A percentile compares a stretch with the other conserved stretches of the same genome.
These are phyloP conservation scores for Drosophila tristis DNA, from an alignment of 1,140 invertebrate genomes.

Conservation along the genomic window DNA sequence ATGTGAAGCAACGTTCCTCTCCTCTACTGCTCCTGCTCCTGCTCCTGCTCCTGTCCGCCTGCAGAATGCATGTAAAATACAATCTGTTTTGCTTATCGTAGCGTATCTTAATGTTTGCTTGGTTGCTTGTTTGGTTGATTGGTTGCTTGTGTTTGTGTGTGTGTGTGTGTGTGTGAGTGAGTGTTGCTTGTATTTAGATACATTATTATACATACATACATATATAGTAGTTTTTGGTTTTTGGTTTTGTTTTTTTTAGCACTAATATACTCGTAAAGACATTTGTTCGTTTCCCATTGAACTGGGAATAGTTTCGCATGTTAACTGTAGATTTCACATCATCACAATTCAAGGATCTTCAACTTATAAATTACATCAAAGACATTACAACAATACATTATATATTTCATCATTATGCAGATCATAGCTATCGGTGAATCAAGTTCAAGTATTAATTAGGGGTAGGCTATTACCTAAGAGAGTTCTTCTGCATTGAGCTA, in stretches of 20 bases:
- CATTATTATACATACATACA: conserved; percentile 56
- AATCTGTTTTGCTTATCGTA: conserved; percentile 23
- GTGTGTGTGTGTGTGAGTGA: background rate
- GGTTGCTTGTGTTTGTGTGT: background rate
- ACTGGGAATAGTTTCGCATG: conserved; percentile 83
- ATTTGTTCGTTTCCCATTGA: conserved; percentile 83
- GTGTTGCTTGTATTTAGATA: conserved; percentile 33
- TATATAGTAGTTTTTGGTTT: conserved; percentile 17
- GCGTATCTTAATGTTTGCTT: background rate
- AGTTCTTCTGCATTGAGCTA: conserved; percentile 13
- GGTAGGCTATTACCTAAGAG: background rate
- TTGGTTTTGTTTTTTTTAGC: conserved; percentile 46
- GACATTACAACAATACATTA: conserved; percentile 40
- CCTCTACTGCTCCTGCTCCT: too few relatives aligned
- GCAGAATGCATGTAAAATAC: conserved; percentile 55
- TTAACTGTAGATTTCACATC: conserved; percentile 85
- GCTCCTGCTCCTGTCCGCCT: too few relatives aligned
- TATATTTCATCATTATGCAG: conserved; percentile 1
- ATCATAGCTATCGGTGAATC: too few relatives aligned
- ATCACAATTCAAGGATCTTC: conserved; percentile 83
- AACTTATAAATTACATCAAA: conserved; percentile 74
- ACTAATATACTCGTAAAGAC: conserved; percentile 69
- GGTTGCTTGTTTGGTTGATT: conserved; percentile 5
- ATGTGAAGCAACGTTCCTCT: too few relatives aligned
- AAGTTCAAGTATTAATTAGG: background rate